A percentile compares a stretch with the other conserved stretches of the same genome.
Conservation (phyloP, 2,888 invertebrate genomes). For the Proisotoma minuta region DNA sequence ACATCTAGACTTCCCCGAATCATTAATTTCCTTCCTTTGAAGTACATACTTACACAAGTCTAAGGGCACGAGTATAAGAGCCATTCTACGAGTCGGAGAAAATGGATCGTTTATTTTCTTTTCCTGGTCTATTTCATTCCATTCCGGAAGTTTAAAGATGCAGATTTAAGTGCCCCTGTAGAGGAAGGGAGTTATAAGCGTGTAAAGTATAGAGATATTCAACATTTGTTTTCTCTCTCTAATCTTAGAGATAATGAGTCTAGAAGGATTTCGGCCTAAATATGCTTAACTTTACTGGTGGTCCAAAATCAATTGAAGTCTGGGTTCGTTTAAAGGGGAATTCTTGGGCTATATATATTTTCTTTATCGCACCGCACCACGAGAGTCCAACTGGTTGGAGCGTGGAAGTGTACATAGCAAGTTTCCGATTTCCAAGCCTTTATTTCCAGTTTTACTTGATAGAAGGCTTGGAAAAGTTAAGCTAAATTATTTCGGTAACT, state of each 20-base stretch:
- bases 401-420: not conserved
- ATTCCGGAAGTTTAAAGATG: constrained; percentile 6
- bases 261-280: not conserved
- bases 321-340: no score
- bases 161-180: not conserved
- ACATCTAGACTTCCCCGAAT: not conserved
- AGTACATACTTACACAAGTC: not conserved
- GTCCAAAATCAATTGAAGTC: not conserved
- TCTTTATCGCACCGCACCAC: not conserved
- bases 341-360: no score
- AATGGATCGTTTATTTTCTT: not conserved
- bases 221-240: not conserved
- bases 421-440: not conserved
- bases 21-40: not conserved
- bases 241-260: not conserved
- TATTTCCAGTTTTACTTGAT: not conserved
- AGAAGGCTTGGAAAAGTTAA: not conserved
- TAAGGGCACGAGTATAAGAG: constrained; percentile 2
- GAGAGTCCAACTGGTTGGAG: not conserved
- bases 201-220: not conserved
- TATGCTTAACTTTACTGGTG: not conserved
- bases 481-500: constrained; percentile 6
- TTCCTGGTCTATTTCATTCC: not conserved
- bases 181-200: no score
- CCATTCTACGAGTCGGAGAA: constrained; percentile 1